phyloP scores from a whole-genome alignment of 2,113 vertebrate genomes.

The Ranitomeya variabilis region DNA sequence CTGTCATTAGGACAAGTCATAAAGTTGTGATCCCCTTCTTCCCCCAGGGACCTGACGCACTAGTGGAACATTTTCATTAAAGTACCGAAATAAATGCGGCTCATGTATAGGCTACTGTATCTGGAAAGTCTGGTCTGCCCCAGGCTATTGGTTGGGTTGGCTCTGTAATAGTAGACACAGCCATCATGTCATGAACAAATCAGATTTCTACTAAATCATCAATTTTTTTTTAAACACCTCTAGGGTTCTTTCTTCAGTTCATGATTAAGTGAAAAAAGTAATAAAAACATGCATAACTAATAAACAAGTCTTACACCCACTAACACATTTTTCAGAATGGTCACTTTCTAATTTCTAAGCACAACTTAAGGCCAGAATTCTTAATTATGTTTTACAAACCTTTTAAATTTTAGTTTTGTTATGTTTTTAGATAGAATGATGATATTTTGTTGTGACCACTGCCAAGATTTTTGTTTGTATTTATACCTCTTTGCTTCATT shows the following conservation, averaged over 20 bases:
- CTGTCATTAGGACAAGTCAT: neutral
- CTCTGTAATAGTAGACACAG: neutral
- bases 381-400: neutral
- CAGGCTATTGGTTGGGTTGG: neutral
- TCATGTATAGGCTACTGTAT: neutral
- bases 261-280: neutral
- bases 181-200: neutral
- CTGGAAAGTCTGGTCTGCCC: neutral
- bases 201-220: no score
- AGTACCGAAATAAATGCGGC: neutral
- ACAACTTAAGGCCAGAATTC: neutral
- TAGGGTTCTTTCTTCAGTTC: neutral
- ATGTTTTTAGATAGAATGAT: neutral
- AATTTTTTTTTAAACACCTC: no score
- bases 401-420: neutral
- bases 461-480: constrained; percentile 1
- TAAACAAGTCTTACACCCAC: neutral
- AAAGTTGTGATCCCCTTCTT: neutral
- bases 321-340: neutral
- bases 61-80: neutral
- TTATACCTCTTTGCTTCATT: neutral
- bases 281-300: neutral
- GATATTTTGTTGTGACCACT: neutral
- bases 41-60: neutral
- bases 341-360: neutral